Evolutionary conservation across 2,888 invertebrate genomes (phyloP).

Genomic region (Lithophane leautieri): DNA sequence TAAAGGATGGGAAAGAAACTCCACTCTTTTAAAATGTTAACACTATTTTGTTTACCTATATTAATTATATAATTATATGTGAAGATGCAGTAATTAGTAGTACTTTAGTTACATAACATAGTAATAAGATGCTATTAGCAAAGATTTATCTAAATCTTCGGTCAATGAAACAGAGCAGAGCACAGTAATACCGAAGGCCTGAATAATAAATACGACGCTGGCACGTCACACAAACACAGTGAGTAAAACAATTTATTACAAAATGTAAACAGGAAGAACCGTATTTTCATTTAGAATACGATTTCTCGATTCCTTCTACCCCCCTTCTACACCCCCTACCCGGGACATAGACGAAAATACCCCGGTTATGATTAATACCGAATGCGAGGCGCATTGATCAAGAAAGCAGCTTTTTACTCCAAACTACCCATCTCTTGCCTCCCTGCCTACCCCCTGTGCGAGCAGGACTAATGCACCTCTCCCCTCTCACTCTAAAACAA

Average conservation of each 20-base stretch:
- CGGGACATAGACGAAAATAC: conserved; percentile 89
- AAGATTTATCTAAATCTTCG: conserved; percentile 49
- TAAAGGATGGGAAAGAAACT: neutral
- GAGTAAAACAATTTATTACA: conserved; percentile 90
- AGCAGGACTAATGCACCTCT: conserved; percentile 89
- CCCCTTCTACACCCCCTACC: conserved; percentile 73
- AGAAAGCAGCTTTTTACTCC: conserved; percentile 90
- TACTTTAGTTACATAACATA: conserved; percentile 30
- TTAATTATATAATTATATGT: neutral
- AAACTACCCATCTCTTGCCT: conserved; percentile 88
- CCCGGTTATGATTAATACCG: conserved; percentile 90
- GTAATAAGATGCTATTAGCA: neutral
- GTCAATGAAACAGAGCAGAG: conserved; percentile 63
- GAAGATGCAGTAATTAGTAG: neutral
- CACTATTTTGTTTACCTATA: neutral
- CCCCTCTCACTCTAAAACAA: conserved; percentile 90
- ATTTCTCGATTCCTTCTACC: conserved; percentile 80
- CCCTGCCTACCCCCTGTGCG: conserved; percentile 76
- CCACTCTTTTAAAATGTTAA: neutral
- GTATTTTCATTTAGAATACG: conserved; percentile 91
- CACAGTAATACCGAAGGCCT: conserved; percentile 66
- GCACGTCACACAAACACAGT: conserved; percentile 82
- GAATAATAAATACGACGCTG: conserved; percentile 76
- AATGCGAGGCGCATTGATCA: conserved; percentile 91
- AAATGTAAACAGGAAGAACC: conserved; percentile 90